Base-by-base conservation (phyloP, 92 coral and sea anemone genomes). In the Porites divaricata region DNA sequence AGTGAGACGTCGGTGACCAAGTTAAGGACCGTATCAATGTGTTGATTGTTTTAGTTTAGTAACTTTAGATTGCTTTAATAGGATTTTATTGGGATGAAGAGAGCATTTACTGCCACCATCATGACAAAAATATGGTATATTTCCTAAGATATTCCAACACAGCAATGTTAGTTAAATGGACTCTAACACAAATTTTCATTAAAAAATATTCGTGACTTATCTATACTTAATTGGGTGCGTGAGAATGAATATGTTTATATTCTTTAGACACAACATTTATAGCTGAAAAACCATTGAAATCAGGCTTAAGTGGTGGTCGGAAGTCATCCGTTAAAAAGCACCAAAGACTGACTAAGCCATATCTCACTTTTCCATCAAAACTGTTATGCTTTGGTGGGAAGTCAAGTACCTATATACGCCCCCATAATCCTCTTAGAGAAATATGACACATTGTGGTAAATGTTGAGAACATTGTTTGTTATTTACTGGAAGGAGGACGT, bases 341-440 rank as follows among this genome's bases (percentile, higher is more conserved):
- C 25, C 63, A 63, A 66, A 12, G 16, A 63, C n/a, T 19, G 6
- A 53, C n/a, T 23, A 24, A 35, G 45, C 17, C 12, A 23, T 77
- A 72, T 65, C 41, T 77, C 59, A 72, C 56, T 50, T 64, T 49
- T 0, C 62, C 49, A 64, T 14, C 0, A 15, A 35, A 21, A 78
- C n/a, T 64, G 71, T 23, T 41, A 22, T 10, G 61, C 72, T 10
- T 58, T 23, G 68, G 1, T 75, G 56, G 26, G 2, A 12, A 15
- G 13, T 48, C 65, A 77, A 77, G 81, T 62, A 71, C 71, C n/a
- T 17, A 23, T 59, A 66, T 19, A 54, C 83, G 74, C 83, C 74
- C 25, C 17, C 28, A 63, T 66, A 50, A 65, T 67, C 54, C 12
- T 28, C 59, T 77, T 48, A 48, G 63, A 20, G 63, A 52, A 73